Base-by-base conservation (phyloP, 2,888 invertebrate genomes). In the Branchipolynoe longqiensis region DNA sequence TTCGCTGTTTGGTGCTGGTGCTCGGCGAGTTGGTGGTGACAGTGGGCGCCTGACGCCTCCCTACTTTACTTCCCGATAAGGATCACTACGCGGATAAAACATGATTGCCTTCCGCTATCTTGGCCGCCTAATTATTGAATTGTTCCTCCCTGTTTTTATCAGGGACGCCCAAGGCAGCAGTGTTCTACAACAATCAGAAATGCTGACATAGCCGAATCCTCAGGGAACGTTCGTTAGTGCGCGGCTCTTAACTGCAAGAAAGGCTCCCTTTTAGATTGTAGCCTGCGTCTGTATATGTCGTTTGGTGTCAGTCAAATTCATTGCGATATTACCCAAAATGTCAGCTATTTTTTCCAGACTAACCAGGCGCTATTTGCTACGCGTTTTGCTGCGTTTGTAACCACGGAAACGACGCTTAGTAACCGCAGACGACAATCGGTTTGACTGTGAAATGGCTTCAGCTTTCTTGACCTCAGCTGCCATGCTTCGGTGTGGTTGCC, bases 81-180 rank as follows among this genome's bases (percentile, higher is more conserved):
- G 78, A 78, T 78, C 78, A 48, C 28, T 31, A 18, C 54, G 12
- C 78, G 48, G 78, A 78, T 78, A 78, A 78, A 78, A 78, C 78
- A 78, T 78, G 78, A 78, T 78, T 78, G 54, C 78, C 78, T 78
- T 78, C 78, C 78, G 78, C 78, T 78, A 78, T 78, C 54, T 41
- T 54, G 54, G 78, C 48, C 31, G 78, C 78, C 78, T 78, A 78
- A 78, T 78, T 78, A 78, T 78, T 54, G 78, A 78, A 78, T 78
- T 78, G 78, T 78, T 78, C 78, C 48, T 40, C 62, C 56, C 38
- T n/a, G 41, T 74, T 74, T 78, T 78, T 78, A 78, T 78, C 78
- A 48, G 33, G n/a, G 54, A 28, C 78, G 78, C 78, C 54, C 78
- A 25, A 41, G 78, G 78, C 54, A n/a, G 78, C 41, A 54, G 41